phyloP scores from a whole-genome alignment of 2,113 vertebrate genomes.

The Gymnogyps californianus region DNA sequence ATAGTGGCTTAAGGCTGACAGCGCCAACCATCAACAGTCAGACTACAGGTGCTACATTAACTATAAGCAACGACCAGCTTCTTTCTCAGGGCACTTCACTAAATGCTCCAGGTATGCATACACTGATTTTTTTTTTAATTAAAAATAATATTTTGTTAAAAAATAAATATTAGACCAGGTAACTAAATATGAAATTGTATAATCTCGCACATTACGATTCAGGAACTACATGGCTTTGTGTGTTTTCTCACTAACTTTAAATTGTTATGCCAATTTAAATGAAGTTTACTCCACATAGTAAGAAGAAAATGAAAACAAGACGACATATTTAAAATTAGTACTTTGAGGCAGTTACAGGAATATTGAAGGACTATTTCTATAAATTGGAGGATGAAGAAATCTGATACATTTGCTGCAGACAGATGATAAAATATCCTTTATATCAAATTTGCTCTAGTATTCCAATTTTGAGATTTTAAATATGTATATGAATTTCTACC shows the following conservation, averaged over 20 bases:
- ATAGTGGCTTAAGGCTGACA: conserved; percentile 76
- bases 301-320: background rate
- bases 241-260: background rate
- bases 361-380: background rate
- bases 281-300: background rate
- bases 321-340: background rate
- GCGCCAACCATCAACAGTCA: conserved; percentile 71
- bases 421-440: background rate
- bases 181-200: background rate
- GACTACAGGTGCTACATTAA: conserved; percentile 73
- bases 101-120: conserved; percentile 54
- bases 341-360: background rate
- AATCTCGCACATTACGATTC: background rate
- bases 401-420: background rate
- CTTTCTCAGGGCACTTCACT: conserved; percentile 78
- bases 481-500: background rate
- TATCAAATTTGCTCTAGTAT: background rate
- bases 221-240: background rate
- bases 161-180: background rate
- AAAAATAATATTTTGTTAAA: background rate
- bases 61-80: conserved; percentile 84
- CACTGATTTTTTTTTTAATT: background rate
- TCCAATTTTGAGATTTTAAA: background rate
- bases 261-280: background rate
- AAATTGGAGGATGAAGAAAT: background rate